Evolutionary conservation across 1,140 invertebrate species (phyloP).

Genomic region (Drosophila repleta): DNA sequence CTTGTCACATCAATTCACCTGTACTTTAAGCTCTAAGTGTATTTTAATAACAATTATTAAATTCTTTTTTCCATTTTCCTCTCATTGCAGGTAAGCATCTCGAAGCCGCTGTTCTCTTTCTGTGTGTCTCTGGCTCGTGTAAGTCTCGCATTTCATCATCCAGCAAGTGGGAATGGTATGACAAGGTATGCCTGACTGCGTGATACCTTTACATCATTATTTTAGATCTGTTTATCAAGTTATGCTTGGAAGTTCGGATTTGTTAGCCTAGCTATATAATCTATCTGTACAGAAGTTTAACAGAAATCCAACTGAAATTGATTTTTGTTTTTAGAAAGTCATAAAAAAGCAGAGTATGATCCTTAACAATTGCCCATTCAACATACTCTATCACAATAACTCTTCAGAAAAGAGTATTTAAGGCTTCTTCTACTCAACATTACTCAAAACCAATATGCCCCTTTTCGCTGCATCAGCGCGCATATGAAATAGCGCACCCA

Average conservation of each 20-base stretch:
- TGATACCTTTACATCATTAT: neutral
- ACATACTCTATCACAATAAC: no score
- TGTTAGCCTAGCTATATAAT: no score
- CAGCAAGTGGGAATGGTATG: neutral
- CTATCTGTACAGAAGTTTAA: no score
- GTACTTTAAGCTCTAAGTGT: constrained; percentile 1
- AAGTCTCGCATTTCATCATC: constrained; percentile 41
- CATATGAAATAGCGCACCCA: constrained; percentile 10
- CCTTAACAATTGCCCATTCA: no score
- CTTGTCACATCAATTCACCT: constrained; percentile 12
- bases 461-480: neutral
- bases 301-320: no score
- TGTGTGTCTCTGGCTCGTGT: neutral
- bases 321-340: no score
- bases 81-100: constrained; percentile 53
- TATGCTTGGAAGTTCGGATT: no score
- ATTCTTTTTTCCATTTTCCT: constrained; percentile 11
- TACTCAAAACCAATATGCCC: neutral
- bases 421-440: no score
- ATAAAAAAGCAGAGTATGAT: no score
- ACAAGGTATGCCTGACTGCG: neutral
- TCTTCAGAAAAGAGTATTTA: no score
- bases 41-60: constrained; percentile 11
- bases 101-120: neutral
- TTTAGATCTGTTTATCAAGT: no score